Base-by-base conservation (phyloP, 1,140 invertebrate species). In the Drosophila obscura region DNA sequence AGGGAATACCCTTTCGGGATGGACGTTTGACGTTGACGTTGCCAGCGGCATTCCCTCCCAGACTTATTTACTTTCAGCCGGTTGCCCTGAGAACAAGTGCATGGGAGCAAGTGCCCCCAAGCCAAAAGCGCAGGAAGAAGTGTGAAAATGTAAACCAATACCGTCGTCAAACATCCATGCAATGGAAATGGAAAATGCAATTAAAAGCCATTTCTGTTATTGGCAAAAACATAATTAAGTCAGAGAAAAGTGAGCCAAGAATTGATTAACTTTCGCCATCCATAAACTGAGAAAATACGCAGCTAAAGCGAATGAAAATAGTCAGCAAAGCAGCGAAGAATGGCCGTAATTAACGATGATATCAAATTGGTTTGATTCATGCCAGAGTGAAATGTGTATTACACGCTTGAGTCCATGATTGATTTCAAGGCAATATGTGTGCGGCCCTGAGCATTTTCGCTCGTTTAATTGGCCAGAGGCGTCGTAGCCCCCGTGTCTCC, bases 1-100 rank as follows among this genome's bases (percentile, higher is more conserved):
- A 58, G 56, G 67, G 64, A 49, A 58, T 53, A 63, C 49, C 45
- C 58, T 35, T 48, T 44, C n/a, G 45, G 41, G 55, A 43, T 57
- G 55, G 55, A 57, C 35, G 55, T 24, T 51, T 61, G 58, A 63
- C 52, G 56, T 74, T 72, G 69, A 46, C 58, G 63, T 76, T 58
- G 81, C 80, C 80, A 80, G 77, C 81, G 80, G 63, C 57, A 50
- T 59, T 60, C 55, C 35, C 48, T 57, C 50, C 61, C 76, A 69
- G 61, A 51, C 77, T 85, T 85, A 85, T 87, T 85, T 85, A 85
- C 82, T 49, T 77, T 73, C 51, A 74, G 50, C 77, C 77, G 82
- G 81, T 85, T 85, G 81, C 81, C 82, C 81, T 69, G 81, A 74
- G 65, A 87, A 77, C 81, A 85, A 67, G 72, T 69, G 58, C 64